Evolutionary conservation across 2,797 vertebrate genomes (phyloP), one percentile per base, ranked within the genome.

Genomic region (Tapera naevia): DNA sequence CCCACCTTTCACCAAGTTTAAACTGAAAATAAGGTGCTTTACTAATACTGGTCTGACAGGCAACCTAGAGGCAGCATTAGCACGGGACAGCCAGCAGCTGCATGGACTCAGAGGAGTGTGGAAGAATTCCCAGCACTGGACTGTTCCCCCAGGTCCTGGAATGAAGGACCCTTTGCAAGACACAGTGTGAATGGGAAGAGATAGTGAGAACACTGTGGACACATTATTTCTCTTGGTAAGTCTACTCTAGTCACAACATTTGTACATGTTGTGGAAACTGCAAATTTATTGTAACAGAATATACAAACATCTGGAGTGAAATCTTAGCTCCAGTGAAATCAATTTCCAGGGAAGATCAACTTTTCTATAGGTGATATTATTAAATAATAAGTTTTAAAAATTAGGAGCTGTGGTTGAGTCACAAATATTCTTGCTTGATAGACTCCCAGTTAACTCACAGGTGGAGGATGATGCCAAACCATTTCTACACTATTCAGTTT

Each of bases 81-180:
- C 64, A 45, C 28, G 45, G 58, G 41, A 27, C 37, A 73, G 46
- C 35, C 83, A 58, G n/a, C 48, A 50, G 62, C 81, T 62, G 60
- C 32, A 3, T 19, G 43, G 53, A 61, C 30, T n/a, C 66, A 32
- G 1, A 2, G 33, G 58, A n/a, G 17, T 3, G 12, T 0, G 2
- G 35, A 61, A n/a, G n/a, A 39, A 41, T 32, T 46, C 82, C 67
- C 32, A 67, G 88, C 61, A 27, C 32, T n/a, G 45, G 6, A 9
- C 28, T 2, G 6, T 66, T 81, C 51, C 53, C 45, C 53, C 0
- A 1, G 64, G 32, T 17, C 30, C 39, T 32, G 71, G 86, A 35
- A 2, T 51, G 66, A 57, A 56, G 30, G 27, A 35, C 23, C 19
- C 37, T 50, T 30, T 22, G 37, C 41, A 56, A 91, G 54, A 51